Evolutionary conservation across 2,113 vertebrate genomes (phyloP), one percentile per base, ranked within the genome.

Genomic region (Dendrocopos noguchii): DNA sequence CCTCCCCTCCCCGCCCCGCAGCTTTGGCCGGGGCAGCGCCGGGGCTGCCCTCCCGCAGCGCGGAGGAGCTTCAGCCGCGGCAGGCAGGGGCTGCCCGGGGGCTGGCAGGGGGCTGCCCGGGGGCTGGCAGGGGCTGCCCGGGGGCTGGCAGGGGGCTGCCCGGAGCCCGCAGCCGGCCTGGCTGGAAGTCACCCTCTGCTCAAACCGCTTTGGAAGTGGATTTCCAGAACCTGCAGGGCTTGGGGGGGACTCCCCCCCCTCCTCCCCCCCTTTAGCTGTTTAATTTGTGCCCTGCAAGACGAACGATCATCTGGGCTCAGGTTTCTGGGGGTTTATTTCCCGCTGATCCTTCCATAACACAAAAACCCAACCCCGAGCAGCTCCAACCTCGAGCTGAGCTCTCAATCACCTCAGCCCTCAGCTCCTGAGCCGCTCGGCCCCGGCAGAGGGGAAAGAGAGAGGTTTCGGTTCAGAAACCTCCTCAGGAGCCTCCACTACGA

Each of bases 241-340:
- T 36, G 3, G 33, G 33, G 33, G 56, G 53, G 25, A 42, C 42
- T 15, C 27, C 12, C 3, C 22, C 22, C 22, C n/a, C n/a, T n/a
- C n/a, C n/a, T n/a, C n/a, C 21, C 47, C 10, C 20, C 3, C 47
- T 22, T 22, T 52, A 65, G 57, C 61, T 61, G 70, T 89, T 91
- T 95, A 91, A 93, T 93, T 92, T 95, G 85, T 82, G n/a, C 87
- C 79, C 75, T 80, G 90, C 57, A 91, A 96, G 92, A 93, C 0
- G 34, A 95, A 95, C 76, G 42, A 92, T 85, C 90, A 92, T 85
- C 90, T 80, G 91, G 89, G 90, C 88, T 91, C 76, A 60, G 90
- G 80, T 83, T 96, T 95, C 91, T 95, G 83, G 0, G 0, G 90
- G 84, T 91, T 80, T 78, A 87, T 85, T 83, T 96, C 66, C 66